phyloP scores from a whole-genome alignment of 1,140 invertebrate genomes.

The Diploscapter pachys region DNA sequence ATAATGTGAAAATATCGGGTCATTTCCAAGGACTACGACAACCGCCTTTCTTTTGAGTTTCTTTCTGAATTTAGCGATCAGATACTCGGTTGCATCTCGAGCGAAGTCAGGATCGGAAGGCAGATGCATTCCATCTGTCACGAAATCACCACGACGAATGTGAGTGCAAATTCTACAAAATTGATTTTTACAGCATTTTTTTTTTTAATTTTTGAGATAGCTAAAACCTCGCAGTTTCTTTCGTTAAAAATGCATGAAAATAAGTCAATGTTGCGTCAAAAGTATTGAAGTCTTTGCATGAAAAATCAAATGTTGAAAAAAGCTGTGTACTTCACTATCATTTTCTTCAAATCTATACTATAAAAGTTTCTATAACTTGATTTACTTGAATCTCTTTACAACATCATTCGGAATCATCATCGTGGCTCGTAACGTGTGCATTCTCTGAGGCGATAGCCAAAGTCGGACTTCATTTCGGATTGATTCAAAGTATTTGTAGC shows the following conservation, averaged over 20 bases:
- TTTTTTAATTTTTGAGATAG: background rate
- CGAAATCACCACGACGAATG: slow-evolving; percentile 24
- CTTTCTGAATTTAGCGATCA: slow-evolving; percentile 18
- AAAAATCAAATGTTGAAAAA: background rate
- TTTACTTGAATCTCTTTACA: slow-evolving; percentile 12
- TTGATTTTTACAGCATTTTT: background rate
- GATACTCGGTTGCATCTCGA: slow-evolving; percentile 18
- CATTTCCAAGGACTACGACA: slow-evolving; percentile 23
- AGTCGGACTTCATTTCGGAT: slow-evolving; percentile 10
- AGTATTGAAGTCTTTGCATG: background rate
- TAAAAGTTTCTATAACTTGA: background rate
- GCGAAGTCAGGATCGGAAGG: slow-evolving; percentile 27
- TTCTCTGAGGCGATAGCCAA: slow-evolving; percentile 11
- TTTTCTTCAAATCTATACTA: slow-evolving; percentile 4
- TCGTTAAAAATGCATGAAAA: background rate
- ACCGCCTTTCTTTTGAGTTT: background rate
- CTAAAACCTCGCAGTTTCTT: background rate
- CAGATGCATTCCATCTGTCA: slow-evolving; percentile 18
- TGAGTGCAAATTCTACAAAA: slow-evolving; percentile 29
- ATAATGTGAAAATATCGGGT: slow-evolving; percentile 12
- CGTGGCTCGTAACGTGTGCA: background rate
- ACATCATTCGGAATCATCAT: background rate
- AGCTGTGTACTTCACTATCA: background rate
- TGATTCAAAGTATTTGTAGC: slow-evolving; percentile 26
- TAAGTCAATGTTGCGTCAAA: background rate